Percentiles rank a stretch among this genome's conserved stretches.
Evolutionary conservation across 2,797 vertebrate genomes (phyloP).

Genomic region (Balearica regulorum): DNA sequence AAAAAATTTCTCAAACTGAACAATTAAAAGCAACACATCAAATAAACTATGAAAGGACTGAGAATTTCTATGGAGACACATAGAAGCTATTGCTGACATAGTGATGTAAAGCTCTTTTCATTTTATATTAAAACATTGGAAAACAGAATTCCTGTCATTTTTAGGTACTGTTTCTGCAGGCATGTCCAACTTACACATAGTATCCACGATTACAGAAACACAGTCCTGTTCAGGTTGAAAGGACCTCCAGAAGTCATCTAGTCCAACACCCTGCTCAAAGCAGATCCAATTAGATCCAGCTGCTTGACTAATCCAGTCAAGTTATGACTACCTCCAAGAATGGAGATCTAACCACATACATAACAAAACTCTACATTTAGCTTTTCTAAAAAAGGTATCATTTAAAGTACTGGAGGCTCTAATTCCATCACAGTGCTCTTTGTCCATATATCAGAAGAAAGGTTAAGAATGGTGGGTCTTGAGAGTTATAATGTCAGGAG

Average conservation of each 20-base stretch:
- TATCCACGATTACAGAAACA: not conserved
- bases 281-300: not conserved
- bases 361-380: not conserved
- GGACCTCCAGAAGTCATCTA: not conserved
- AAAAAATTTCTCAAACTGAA: not conserved
- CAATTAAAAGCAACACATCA: slow-evolving; percentile 25
- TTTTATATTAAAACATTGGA: not conserved
- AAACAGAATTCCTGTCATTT: not conserved
- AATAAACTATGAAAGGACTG: not conserved
- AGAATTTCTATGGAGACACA: not conserved
- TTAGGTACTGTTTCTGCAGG: not conserved
- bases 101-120: not conserved
- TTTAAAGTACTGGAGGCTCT: not conserved
- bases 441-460: not conserved
- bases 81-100: not conserved
- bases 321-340: not conserved
- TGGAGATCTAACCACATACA: not conserved
- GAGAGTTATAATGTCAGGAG: not conserved
- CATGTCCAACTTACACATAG: not conserved
- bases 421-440: not conserved
- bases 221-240: not conserved
- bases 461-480: not conserved
- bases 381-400: not conserved
- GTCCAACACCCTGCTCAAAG: not conserved
- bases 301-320: not conserved